These are phyloP conservation scores for Brachylomia viminalis DNA, from an alignment of 2,888 invertebrate genomes.

Conservation along the genomic window DNA sequence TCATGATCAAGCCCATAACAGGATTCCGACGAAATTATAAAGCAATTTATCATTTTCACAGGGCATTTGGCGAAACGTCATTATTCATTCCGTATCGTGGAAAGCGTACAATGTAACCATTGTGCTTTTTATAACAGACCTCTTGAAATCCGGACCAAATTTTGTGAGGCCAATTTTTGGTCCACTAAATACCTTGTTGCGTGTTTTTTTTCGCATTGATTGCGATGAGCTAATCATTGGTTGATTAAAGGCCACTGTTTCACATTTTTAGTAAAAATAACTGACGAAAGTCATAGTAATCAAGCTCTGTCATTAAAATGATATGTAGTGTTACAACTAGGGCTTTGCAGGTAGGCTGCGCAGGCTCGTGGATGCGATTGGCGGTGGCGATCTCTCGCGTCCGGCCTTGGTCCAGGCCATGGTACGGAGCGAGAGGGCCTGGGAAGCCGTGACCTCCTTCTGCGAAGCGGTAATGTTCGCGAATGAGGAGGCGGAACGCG, in stretches of 20 bases:
- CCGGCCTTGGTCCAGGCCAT: too few relatives aligned
- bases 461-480: too few relatives aligned
- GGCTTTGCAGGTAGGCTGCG: too few relatives aligned
- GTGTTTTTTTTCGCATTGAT: slow-evolving; percentile 35
- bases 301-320: slow-evolving; percentile 7
- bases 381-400: too few relatives aligned
- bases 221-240: background rate
- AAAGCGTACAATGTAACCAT: slow-evolving; percentile 74
- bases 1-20: slow-evolving; percentile 72
- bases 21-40: slow-evolving; percentile 78
- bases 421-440: too few relatives aligned
- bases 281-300: slow-evolving; percentile 1
- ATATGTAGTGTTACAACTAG: background rate
- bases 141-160: slow-evolving; percentile 67
- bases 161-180: slow-evolving; percentile 30
- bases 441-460: too few relatives aligned
- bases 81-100: slow-evolving; percentile 80
- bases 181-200: slow-evolving; percentile 33
- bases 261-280: background rate
- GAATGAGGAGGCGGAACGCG: too few relatives aligned
- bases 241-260: background rate
- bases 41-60: slow-evolving; percentile 81
- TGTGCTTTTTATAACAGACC: slow-evolving; percentile 73
- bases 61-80: slow-evolving; percentile 78
- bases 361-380: too few relatives aligned